phyloP scores from a whole-genome alignment of 2,888 invertebrate species.

The Junonia oenone region DNA sequence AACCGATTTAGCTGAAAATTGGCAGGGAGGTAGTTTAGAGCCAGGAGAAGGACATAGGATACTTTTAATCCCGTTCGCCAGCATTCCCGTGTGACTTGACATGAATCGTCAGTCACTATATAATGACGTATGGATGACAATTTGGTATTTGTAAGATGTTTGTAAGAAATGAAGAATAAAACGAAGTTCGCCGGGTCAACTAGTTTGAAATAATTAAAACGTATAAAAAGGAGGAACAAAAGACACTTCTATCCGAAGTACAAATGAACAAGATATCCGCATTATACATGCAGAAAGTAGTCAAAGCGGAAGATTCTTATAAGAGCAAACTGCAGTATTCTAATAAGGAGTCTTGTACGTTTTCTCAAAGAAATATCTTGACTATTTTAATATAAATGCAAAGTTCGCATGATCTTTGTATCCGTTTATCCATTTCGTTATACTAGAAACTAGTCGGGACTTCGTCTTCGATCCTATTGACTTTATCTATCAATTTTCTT shows the following conservation, averaged over 20 bases:
- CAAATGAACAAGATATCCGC: conserved; percentile 13
- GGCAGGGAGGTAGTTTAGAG: too few relatives aligned
- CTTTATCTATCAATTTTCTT: too few relatives aligned
- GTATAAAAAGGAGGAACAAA: neutral
- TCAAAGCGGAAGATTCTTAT: conserved; percentile 19
- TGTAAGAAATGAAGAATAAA: too few relatives aligned
- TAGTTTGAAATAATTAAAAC: neutral
- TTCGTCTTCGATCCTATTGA: too few relatives aligned
- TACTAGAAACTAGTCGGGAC: too few relatives aligned
- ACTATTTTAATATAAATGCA: conserved; percentile 20
- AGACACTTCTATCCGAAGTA: neutral
- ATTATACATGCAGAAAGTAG: conserved; percentile 16
- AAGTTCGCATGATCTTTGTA: conserved; percentile 18
- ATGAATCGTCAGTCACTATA: too few relatives aligned
- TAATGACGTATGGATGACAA: too few relatives aligned
- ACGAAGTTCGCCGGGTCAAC: too few relatives aligned
- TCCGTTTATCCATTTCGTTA: neutral
- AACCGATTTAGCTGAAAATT: too few relatives aligned
- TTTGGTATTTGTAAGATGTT: too few relatives aligned
- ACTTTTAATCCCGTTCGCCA: neutral
- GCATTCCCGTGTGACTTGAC: too few relatives aligned
- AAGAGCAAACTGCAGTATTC: conserved; percentile 10
- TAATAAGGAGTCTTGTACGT: conserved; percentile 19
- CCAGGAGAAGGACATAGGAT: too few relatives aligned
- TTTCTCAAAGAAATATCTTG: conserved; percentile 17